A percentile compares a stretch with the other conserved stretches of the same genome.
Evolutionary conservation across 2,888 invertebrate genomes (phyloP).

Genomic region (Galerucella pusilla): DNA sequence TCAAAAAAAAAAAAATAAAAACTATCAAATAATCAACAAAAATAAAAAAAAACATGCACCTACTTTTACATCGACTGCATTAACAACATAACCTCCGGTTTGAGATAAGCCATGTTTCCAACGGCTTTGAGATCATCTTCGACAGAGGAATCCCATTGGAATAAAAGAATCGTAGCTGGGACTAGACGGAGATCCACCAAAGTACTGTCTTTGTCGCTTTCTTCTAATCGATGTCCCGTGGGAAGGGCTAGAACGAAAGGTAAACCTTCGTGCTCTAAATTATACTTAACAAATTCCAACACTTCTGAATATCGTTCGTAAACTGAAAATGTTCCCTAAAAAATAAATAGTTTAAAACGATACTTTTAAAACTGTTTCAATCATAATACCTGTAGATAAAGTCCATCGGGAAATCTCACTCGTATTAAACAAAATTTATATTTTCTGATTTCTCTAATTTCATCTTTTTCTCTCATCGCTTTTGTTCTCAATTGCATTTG

Average conservation of each 20-base stretch:
- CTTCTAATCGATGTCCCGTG: conserved; percentile 74
- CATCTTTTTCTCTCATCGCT: conserved; percentile 94
- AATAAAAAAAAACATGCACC: background rate
- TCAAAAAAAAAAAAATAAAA: background rate
- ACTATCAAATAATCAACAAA: background rate
- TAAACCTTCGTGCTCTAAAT: conserved; percentile 74
- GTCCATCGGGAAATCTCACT: conserved; percentile 88
- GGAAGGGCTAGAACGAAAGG: conserved; percentile 79
- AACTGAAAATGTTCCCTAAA: conserved; percentile 89
- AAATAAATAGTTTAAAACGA: conserved; percentile 39
- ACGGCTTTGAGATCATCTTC: conserved; percentile 68
- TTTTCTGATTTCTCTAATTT: conserved; percentile 80
- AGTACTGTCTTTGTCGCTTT: conserved; percentile 77
- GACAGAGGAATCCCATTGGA: conserved; percentile 74
- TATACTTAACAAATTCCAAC: conserved; percentile 83
- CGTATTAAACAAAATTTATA: conserved; percentile 89
- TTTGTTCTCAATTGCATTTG: conserved; percentile 89
- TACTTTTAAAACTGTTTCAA: no score
- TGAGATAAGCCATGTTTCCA: conserved; percentile 74
- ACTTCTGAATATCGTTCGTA: conserved; percentile 81
- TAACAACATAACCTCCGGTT: conserved; percentile 80
- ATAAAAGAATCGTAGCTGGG: conserved; percentile 84
- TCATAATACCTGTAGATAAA: conserved; percentile 76
- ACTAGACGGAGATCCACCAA: conserved; percentile 83
- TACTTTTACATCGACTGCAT: conserved; percentile 69